A percentile compares a stretch with the other conserved stretches of the same genome.
phyloP scores from a whole-genome alignment of 2,888 invertebrate genomes.

The Thera obeliscata region DNA sequence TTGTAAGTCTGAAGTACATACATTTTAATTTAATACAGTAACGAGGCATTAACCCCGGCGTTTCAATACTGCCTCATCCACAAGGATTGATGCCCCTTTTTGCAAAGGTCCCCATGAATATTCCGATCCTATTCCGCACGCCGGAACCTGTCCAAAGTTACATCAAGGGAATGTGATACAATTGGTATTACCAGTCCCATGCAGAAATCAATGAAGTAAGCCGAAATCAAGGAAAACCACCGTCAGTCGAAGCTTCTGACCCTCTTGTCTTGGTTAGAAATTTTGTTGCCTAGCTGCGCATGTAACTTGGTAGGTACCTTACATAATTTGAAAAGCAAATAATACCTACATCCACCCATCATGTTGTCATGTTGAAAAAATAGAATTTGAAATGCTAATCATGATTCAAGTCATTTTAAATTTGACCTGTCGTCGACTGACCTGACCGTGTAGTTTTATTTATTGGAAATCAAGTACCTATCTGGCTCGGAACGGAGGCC shows the following conservation, averaged over 20 bases:
- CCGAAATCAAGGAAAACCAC: no score
- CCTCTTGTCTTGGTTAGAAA: not conserved
- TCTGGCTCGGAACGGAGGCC: slow-evolving; percentile 90
- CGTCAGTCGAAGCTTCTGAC: not conserved
- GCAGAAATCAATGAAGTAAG: no score
- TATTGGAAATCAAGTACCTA: slow-evolving; percentile 6
- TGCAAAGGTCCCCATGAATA: slow-evolving; percentile 42
- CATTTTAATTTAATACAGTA: no score
- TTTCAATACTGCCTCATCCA: slow-evolving; percentile 28
- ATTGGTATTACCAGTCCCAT: no score
- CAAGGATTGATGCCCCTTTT: slow-evolving; percentile 41
- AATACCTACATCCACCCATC: slow-evolving; percentile 3
- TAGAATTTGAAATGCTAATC: slow-evolving; percentile 21
- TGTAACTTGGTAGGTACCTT: not conserved
- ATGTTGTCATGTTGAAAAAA: slow-evolving; percentile 10
- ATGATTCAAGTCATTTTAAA: slow-evolving; percentile 9
- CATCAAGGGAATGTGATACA: slow-evolving; percentile 38
- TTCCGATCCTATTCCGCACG: slow-evolving; percentile 38
- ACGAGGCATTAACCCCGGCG: slow-evolving; percentile 4
- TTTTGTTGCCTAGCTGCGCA: not conserved
- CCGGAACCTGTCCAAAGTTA: slow-evolving; percentile 40
- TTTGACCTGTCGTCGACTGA: slow-evolving; percentile 29
- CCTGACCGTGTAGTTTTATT: slow-evolving; percentile 8
- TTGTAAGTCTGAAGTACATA: no score
- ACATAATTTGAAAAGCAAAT: slow-evolving; percentile 18